Evolutionary conservation across 1,140 invertebrate species (phyloP).

Genomic region (Drosophila ohnishii): DNA sequence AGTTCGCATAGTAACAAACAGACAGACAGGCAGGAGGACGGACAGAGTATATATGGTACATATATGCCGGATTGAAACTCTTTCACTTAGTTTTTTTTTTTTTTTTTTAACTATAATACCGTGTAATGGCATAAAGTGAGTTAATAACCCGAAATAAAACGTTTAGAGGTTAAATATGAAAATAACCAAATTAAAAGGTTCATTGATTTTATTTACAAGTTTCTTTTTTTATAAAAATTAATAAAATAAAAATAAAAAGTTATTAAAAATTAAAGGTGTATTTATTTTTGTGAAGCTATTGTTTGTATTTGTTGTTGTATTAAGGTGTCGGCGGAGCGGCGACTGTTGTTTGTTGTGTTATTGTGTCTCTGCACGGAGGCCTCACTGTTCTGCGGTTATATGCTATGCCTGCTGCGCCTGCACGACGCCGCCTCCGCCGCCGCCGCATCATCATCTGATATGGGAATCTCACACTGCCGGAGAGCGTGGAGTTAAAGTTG

Average conservation of each 20-base stretch:
- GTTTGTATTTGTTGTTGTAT: slow-evolving; percentile 2
- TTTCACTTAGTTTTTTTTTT: no score
- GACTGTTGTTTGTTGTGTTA: slow-evolving; percentile 34
- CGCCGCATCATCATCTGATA: slow-evolving; percentile 53
- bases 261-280: neutral
- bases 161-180: no score
- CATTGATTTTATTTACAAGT: no score
- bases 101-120: no score
- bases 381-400: slow-evolving; percentile 49
- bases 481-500: slow-evolving; percentile 20
- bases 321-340: slow-evolving; percentile 13
- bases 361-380: slow-evolving; percentile 47
- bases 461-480: slow-evolving; percentile 64
- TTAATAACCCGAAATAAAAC: no score
- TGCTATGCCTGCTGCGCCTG: slow-evolving; percentile 56
- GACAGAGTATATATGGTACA: no score
- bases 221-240: no score
- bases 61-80: no score
- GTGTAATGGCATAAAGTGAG: no score
- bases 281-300: neutral
- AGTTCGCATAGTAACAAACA: no score
- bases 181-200: no score
- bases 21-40: no score
- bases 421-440: slow-evolving; percentile 38
- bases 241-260: neutral